Evolutionary conservation across 2,888 invertebrate species (phyloP).

Genomic region (Yponomeuta sedellus): DNA sequence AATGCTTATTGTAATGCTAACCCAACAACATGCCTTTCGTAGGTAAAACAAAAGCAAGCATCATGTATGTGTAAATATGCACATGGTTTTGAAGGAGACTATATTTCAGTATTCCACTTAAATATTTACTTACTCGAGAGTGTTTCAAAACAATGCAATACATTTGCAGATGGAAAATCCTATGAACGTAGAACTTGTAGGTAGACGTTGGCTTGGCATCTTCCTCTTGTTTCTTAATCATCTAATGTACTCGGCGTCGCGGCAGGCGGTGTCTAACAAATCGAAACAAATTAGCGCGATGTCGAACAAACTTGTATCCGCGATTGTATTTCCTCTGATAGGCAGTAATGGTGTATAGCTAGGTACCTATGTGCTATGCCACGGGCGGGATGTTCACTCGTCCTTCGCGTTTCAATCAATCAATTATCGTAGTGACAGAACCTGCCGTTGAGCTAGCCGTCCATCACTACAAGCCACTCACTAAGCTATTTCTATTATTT

Average conservation of each 20-base stretch:
- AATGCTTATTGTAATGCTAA: too few species aligned
- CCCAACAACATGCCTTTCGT: too few species aligned
- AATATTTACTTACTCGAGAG: neutral
- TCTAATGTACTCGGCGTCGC: constrained; percentile 13
- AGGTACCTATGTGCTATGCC: neutral
- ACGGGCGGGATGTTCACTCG: neutral
- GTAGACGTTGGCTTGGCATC: neutral
- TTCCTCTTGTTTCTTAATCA: constrained; percentile 13
- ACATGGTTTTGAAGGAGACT: too few species aligned
- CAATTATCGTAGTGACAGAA: neutral
- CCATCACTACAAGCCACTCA: neutral
- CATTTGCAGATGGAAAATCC: neutral
- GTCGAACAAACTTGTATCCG: constrained; percentile 43
- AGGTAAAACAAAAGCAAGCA: too few species aligned
- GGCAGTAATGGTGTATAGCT: neutral
- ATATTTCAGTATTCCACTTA: neutral
- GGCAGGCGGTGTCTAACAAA: constrained; percentile 44
- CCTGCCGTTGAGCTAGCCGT: neutral
- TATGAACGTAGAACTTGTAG: neutral
- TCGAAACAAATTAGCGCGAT: constrained; percentile 60
- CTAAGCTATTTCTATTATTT: constrained; percentile 2
- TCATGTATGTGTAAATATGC: too few species aligned
- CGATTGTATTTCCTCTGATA: neutral
- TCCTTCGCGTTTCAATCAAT: neutral
- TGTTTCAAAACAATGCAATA: neutral